Evolutionary conservation across 1,140 invertebrate genomes (phyloP).

Genomic region (Carcinoscorpius rotundicauda): DNA sequence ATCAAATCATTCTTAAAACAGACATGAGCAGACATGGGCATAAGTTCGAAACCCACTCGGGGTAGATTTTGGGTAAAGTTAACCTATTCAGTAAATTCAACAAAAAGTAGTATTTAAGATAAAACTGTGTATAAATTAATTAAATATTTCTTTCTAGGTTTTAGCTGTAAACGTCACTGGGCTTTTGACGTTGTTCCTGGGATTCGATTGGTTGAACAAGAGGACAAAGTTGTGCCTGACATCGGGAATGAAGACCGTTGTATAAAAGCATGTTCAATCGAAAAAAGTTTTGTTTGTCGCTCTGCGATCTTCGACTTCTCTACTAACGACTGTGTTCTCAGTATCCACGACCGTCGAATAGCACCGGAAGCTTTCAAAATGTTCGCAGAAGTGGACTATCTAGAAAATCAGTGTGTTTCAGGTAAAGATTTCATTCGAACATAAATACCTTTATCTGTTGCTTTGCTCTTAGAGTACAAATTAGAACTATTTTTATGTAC

Average conservation of each 20-base stretch:
- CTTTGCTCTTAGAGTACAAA: not conserved
- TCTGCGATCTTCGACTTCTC: slow-evolving; percentile 14
- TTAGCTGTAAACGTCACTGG: slow-evolving; percentile 15
- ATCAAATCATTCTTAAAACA: no score
- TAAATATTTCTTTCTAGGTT: not conserved
- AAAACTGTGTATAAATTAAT: not conserved
- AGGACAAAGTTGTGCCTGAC: slow-evolving; percentile 13
- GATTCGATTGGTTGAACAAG: slow-evolving; percentile 15
- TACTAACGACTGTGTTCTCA: slow-evolving; percentile 14
- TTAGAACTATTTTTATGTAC: not conserved
- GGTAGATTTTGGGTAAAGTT: no score
- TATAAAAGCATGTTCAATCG: slow-evolving; percentile 13
- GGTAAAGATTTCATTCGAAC: slow-evolving; percentile 5
- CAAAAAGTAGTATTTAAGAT: no score
- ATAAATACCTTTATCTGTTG: not conserved
- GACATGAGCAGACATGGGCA: no score
- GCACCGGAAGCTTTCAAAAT: slow-evolving; percentile 19
- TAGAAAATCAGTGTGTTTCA: slow-evolving; percentile 21
- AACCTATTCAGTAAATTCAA: no score
- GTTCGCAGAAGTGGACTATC: slow-evolving; percentile 11
- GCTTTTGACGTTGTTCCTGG: slow-evolving; percentile 18
- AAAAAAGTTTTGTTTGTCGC: slow-evolving; percentile 19
- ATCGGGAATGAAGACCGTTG: slow-evolving; percentile 15
- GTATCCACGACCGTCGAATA: slow-evolving; percentile 17
- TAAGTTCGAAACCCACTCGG: no score